These are phyloP conservation scores for Caenorhabditis macrosperma DNA, from an alignment of 2,888 invertebrate species.

Conservation along the genomic window DNA sequence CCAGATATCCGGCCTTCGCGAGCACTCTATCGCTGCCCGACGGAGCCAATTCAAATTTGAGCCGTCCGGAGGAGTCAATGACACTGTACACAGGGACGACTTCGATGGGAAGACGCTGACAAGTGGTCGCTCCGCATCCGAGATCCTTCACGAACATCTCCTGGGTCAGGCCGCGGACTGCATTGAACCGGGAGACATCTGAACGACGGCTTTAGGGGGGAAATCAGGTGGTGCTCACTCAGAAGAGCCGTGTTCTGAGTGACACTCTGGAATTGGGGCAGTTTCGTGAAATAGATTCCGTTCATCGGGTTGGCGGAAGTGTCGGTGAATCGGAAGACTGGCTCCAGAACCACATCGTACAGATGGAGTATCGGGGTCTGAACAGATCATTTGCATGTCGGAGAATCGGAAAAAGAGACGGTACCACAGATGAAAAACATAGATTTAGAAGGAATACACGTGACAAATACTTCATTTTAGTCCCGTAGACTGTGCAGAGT, in stretches of 20 bases:
- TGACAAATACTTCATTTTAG: background rate
- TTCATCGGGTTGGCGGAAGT: constrained; percentile 16
- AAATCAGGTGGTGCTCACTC: constrained; percentile 1
- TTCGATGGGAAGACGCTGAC: constrained; percentile 17
- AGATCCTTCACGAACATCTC: constrained; percentile 40
- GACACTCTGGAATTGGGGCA: constrained; percentile 7
- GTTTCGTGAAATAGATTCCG: constrained; percentile 23
- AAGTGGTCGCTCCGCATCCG: constrained; percentile 10
- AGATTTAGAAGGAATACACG: background rate
- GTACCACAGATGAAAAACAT: background rate
- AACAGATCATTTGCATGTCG: background rate
- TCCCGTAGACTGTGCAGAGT: background rate
- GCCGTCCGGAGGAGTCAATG: constrained; percentile 14
- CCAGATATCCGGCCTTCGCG: constrained; percentile 28
- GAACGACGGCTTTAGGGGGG: background rate
- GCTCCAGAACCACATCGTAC: constrained; percentile 21
- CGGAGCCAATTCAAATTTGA: constrained; percentile 22
- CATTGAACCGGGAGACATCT: constrained; percentile 25
- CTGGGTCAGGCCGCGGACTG: constrained; percentile 30
- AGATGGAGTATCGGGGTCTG: constrained; percentile 22
- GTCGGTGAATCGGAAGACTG: constrained; percentile 28
- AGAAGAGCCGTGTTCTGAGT: constrained; percentile 10
- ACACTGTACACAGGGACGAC: constrained; percentile 8
- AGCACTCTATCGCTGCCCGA: constrained; percentile 1
- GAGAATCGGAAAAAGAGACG: background rate